phyloP scores from a whole-genome alignment of 2,888 invertebrate species.

The Erannis defoliaria region DNA sequence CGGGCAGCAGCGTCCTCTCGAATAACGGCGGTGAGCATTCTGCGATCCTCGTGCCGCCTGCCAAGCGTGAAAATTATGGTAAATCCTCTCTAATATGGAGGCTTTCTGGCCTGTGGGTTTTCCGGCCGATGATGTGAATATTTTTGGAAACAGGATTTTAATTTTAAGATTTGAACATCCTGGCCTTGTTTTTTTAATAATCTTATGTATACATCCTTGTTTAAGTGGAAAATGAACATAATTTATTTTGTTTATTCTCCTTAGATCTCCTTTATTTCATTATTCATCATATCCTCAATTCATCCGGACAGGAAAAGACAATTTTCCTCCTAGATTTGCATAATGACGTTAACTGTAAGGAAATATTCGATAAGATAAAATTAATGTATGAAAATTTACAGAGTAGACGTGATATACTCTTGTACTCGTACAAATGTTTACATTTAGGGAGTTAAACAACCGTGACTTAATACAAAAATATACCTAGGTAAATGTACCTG shows the following conservation, averaged over 20 bases:
- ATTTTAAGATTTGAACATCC: too few species aligned
- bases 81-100: too few species aligned
- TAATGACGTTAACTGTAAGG: constrained; percentile 6
- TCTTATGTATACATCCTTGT: too few species aligned
- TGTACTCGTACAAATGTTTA: not conserved
- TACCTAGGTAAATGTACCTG: not conserved
- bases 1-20: too few species aligned
- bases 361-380: constrained; percentile 2
- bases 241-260: not conserved
- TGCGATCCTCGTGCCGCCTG: too few species aligned
- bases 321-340: constrained; percentile 3
- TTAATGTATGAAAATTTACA: not conserved
- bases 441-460: not conserved
- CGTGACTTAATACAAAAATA: not conserved
- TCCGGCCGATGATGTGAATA: too few species aligned
- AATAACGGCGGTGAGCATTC: too few species aligned
- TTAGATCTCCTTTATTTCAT: not conserved
- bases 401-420: not conserved
- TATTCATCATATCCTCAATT: not conserved
- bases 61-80: too few species aligned
- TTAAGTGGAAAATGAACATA: not conserved
- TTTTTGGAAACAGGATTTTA: too few species aligned
- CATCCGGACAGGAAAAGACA: constrained; percentile 5
- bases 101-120: too few species aligned
- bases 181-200: too few species aligned